These are phyloP conservation scores for Araneus ventricosus DNA, from an alignment of 1,140 invertebrate species.

Conservation along the genomic window DNA sequence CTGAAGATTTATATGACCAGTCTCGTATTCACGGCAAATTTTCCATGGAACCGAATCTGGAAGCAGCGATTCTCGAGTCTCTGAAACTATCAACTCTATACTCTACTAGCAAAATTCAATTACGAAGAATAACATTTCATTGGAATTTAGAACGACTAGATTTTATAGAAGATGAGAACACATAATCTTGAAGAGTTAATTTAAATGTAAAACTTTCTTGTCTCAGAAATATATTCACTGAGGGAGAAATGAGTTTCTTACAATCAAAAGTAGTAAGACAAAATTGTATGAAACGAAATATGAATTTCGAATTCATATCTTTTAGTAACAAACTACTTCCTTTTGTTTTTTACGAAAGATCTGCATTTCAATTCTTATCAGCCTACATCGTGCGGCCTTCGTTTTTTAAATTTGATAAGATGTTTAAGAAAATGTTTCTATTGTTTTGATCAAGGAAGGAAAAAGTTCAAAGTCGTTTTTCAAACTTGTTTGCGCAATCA, in stretches of 20 bases:
- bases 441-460: neutral
- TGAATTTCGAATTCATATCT: neutral
- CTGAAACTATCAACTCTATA: too few relatives aligned
- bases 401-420: slow-evolving; percentile 1
- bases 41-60: neutral
- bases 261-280: neutral
- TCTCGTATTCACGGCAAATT: neutral
- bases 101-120: too few relatives aligned
- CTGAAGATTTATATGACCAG: too few relatives aligned
- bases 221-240: too few relatives aligned
- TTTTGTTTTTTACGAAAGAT: neutral
- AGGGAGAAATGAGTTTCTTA: too few relatives aligned
- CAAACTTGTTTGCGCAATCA: slow-evolving; percentile 4
- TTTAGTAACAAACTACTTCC: neutral
- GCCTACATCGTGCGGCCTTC: neutral
- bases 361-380: neutral
- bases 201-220: too few relatives aligned
- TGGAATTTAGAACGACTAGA: too few relatives aligned
- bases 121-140: too few relatives aligned
- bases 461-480: slow-evolving; percentile 2
- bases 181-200: too few relatives aligned
- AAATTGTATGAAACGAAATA: neutral
- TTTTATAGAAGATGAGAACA: too few relatives aligned
- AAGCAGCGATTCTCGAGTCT: neutral
- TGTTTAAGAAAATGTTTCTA: neutral